Percentiles rank a stretch among this genome's conserved stretches.
Conservation (phyloP, 2,888 invertebrate species). For the Harpalus rubripes region DNA sequence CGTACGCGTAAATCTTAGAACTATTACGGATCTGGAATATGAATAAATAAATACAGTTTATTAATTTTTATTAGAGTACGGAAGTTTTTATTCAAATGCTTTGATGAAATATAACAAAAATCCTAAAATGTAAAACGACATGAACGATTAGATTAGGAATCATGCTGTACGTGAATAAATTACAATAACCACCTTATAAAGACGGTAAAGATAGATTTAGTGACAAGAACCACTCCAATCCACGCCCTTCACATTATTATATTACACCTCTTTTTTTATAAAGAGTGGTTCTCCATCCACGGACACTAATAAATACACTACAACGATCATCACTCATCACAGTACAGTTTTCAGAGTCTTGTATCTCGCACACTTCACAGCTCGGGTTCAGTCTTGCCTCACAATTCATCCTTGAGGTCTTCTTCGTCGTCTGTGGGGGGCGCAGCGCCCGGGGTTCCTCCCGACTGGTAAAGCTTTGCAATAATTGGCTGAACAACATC, state of each 20-base stretch:
- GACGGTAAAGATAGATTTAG: conserved; percentile 5
- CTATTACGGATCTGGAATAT: no score
- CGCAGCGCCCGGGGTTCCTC: conserved; percentile 88
- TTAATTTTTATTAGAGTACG: conserved; percentile 4
- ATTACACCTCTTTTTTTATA: no score
- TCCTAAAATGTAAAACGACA: conserved; percentile 26
- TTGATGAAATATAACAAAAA: conserved; percentile 34
- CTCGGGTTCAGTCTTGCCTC: conserved; percentile 72
- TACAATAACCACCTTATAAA: conserved; percentile 50
- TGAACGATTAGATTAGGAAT: conserved; percentile 13
- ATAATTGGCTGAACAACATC: conserved; percentile 98
- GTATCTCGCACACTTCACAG: conserved; percentile 71
- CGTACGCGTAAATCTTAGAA: no score
- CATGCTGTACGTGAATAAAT: conserved; percentile 36
- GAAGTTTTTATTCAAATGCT: conserved; percentile 46
- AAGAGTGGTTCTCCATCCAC: conserved; percentile 20
- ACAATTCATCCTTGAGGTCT: conserved; percentile 92
- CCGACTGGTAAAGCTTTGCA: conserved; percentile 95
- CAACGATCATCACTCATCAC: conserved; percentile 42
- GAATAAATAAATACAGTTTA: no score
- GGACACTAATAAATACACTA: conserved; percentile 52
- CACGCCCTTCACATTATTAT: background rate
- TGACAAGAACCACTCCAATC: background rate
- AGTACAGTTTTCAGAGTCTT: conserved; percentile 20
- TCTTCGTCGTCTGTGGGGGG: conserved; percentile 85